Evolutionary conservation across 1,140 invertebrate species (phyloP), one percentile per base, ranked within the genome.

Genomic region (Schlechtendalia chinensis): DNA sequence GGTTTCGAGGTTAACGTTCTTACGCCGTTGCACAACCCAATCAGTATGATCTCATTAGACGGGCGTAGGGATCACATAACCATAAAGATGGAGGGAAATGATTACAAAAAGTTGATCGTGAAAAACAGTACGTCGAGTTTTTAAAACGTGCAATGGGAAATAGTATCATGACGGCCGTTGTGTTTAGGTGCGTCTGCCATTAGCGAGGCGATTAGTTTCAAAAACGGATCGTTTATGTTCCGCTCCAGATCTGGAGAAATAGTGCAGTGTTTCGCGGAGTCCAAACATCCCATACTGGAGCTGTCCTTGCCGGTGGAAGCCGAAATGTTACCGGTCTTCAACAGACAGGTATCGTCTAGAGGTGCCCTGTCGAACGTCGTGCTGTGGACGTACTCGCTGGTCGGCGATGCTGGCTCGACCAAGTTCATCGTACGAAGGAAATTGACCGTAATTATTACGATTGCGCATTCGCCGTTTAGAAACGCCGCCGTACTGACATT

Each of bases 301-400:
- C 92, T 94, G 1, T 91, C 93, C 5, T 87, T 97, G 83, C 94
- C 94, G 3, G 93, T 96, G 1, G 95, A 96, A 87, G 93, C 95
- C 17, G 94, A 96, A 87, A 94, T 97, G 90, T 87, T 96, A 56
- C 93, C 92, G 14, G 93, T 94, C 89, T 94, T 93, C 91, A 94
- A 92, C 50, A 91, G 92, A 83, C 93, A 94, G 86, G 89, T 89
- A 8, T 90, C 92, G 79, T 90, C 89, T 14, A 89, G 93, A 83
- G 93, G 93, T n/a, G 91, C 93, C 82, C 86, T 93, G 12, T 89
- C 90, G 27, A 94, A 94, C 83, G 90, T 89, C 19, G 93, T 94
- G 91, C 91, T 90, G 58, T 93, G 92, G 2, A 89, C 90, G 5
- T 95, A 94, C 83, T 93, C 91, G 81, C 86, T 94, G 24, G 91